Evolutionary conservation across 2,797 vertebrate genomes (phyloP), one percentile per base, ranked within the genome.

Genomic region (Siniperca scherzeri): DNA sequence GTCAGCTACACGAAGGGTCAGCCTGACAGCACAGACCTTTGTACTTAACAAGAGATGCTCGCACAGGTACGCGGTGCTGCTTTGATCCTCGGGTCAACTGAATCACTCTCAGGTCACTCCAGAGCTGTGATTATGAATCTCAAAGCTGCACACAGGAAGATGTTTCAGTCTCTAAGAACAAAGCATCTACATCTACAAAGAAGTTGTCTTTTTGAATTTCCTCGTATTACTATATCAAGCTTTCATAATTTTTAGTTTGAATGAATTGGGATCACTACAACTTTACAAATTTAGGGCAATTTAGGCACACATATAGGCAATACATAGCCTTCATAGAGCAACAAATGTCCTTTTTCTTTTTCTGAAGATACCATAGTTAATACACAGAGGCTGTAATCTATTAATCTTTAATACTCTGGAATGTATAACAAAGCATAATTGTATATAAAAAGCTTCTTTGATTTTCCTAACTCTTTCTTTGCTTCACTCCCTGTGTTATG

Each of bases 11-110:
- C 16, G 7, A 68, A 70, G 81, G 87, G 72, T 84, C 74, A 5
- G 75, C 66, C 83, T 84, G 87, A 91, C 87, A 83, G 90, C 79
- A 11, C 50, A 17, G 84, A 76, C 57, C 92, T 95, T 94, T 93
- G 93, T 94, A 89, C 90, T 92, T 85, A 85, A 90, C 86, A 83
- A 90, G 87, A 87, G 88, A 93, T 89, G 92, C 88, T 92, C 73
- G 65, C 82, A 78, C 88, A 91, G 86, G 89, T 91, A 88, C 88
- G 30, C 75, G 11, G 52, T 44, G 27, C 69, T 14, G 73, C 93
- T 95, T 94, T 92, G 91, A 95, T 94, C 92, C 86, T 88, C 42
- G 72, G 87, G 88, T 93, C 84, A 86, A 78, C 75, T 48, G 77
- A 86, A 78, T 81, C 74, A 53, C 79, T 62, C 81, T 48, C 59